Evolutionary conservation across 2,888 invertebrate genomes (phyloP).

Genomic region (Amitus sp.): DNA sequence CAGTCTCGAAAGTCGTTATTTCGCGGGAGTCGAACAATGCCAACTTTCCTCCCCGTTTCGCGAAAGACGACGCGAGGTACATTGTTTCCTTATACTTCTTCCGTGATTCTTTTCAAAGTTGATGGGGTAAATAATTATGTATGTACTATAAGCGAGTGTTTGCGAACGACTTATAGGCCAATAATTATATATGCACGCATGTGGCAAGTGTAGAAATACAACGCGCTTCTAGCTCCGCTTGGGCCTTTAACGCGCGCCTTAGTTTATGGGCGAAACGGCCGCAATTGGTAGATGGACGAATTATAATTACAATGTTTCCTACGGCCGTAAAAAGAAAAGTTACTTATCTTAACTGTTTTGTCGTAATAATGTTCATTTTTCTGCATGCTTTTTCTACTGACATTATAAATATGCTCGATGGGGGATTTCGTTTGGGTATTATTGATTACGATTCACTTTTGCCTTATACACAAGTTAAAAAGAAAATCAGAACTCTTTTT

Average conservation of each 20-base stretch:
- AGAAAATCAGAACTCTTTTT: no score
- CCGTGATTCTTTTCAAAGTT: neutral
- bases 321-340: slow-evolving; percentile 35
- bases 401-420: no score
- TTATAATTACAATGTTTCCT: slow-evolving; percentile 38
- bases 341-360: slow-evolving; percentile 39
- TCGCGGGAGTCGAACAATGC: neutral
- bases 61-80: no score
- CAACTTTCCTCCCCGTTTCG: no score
- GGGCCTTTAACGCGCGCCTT: slow-evolving; percentile 27
- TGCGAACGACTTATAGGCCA: slow-evolving; percentile 28
- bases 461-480: no score
- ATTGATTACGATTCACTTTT: no score
- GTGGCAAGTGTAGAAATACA: slow-evolving; percentile 29
- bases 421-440: no score
- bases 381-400: no score
- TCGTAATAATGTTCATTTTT: slow-evolving; percentile 23
- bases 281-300: slow-evolving; percentile 36
- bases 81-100: no score
- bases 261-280: slow-evolving; percentile 38
- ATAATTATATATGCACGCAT: slow-evolving; percentile 32
- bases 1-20: slow-evolving; percentile 4
- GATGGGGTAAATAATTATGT: slow-evolving; percentile 28
- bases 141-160: slow-evolving; percentile 31
- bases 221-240: slow-evolving; percentile 21